Evolutionary conservation across 1,140 invertebrate species (phyloP), one percentile per base, ranked within the genome.

Genomic region (Yoshiicerus persimilis): DNA sequence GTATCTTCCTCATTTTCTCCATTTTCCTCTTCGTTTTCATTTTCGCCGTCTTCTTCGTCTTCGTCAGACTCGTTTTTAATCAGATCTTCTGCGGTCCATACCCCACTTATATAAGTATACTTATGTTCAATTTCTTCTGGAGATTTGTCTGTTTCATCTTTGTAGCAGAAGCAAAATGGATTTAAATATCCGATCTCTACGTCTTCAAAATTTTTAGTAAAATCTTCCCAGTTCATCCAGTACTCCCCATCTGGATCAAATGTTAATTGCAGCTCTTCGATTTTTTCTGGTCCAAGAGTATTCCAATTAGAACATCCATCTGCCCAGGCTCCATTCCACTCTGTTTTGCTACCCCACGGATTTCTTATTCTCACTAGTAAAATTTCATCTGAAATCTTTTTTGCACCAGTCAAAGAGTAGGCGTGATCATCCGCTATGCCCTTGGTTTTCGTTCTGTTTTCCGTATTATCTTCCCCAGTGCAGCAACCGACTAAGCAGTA

Each of bases 171-270:
- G 16, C 66, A 70, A 30, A 70, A 70, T 11, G 66, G 66, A 16
- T 70, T 30, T 4, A 70, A 32, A 13, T 70, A 30, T 2, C 66
- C 66, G 3, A 70, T 70, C 30, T 70, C 66, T 32, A 70, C 25
- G 5, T 70, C 66, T 0, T 25, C 13, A 16, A 70, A 70, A 11
- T 70, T 13, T 30, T 70, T 70, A 4, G 10, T 10, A 13, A 27
- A 70, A 30, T 70, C 66, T 30, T 70, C 66, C 66, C 66, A 70
- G 9, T 27, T 70, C 92, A 88, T 93, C 95, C 95, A 95, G 91
- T 95, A 95, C 92, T 95, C 95, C 87, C 95, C 95, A 92, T 95
- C 95, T 89, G 94, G 92, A 34, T 93, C 93, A 90, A 95, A 94
- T n/a, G 92, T 93, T 13, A 95, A 91, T 8, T 94, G 94, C 30